A percentile compares a stretch with the other conserved stretches of the same genome.
These are phyloP conservation scores for Thalassarche chlororhynchos DNA, from an alignment of 2,113 vertebrate species.

Conservation along the genomic window DNA sequence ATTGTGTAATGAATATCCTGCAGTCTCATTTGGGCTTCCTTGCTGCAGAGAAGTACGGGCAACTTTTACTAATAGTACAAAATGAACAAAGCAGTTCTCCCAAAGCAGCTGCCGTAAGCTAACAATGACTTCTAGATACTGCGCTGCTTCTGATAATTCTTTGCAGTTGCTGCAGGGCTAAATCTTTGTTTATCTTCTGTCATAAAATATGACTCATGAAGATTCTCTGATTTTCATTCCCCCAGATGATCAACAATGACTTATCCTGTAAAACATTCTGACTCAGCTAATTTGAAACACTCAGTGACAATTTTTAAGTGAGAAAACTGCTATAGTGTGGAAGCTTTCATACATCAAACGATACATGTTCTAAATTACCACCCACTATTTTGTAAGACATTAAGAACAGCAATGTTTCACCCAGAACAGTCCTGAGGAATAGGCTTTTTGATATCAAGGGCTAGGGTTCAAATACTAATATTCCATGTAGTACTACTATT, in stretches of 20 bases:
- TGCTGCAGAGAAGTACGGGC: neutral
- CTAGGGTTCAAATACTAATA: neutral
- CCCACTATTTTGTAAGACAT: constrained; percentile 6
- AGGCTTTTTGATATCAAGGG: neutral
- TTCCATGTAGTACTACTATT: neutral
- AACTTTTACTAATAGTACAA: neutral
- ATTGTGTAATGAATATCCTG: neutral
- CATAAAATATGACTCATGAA: neutral
- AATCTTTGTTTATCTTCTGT: neutral
- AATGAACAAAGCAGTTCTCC: neutral
- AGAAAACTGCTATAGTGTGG: neutral
- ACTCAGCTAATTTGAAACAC: neutral
- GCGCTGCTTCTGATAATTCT: neutral
- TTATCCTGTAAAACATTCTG: constrained; percentile 10
- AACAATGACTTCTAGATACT: neutral
- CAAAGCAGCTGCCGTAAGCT: neutral
- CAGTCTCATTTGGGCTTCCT: neutral
- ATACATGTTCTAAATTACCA: neutral
- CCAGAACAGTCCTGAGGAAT: neutral
- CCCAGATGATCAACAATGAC: neutral
- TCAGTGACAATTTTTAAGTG: neutral
- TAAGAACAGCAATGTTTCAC: neutral
- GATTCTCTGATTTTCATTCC: neutral
- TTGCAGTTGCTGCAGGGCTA: neutral
- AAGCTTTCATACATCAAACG: neutral